phyloP scores from a whole-genome alignment of 1,140 invertebrate genomes.

The Meloidogyne hapla region DNA sequence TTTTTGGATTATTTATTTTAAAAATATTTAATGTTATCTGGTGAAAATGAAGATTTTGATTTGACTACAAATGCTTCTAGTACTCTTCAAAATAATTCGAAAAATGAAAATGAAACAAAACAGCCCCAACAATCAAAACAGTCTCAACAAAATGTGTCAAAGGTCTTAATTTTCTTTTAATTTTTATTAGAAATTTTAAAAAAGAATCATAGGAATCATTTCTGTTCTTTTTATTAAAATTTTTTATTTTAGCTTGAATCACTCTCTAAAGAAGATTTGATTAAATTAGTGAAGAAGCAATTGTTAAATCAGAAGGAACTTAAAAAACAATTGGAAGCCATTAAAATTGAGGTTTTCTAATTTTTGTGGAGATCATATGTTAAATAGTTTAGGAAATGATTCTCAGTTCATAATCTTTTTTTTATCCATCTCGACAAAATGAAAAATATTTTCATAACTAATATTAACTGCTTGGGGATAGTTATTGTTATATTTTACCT shows the following conservation, averaged over 20 bases:
- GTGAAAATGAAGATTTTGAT: neutral
- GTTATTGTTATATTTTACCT: neutral
- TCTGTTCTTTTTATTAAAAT: neutral
- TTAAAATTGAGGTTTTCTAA: neutral
- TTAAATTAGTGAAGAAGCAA: conserved; percentile 46
- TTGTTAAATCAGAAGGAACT: conserved; percentile 23
- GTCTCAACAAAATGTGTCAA: neutral
- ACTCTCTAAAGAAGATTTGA: conserved; percentile 37
- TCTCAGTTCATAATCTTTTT: neutral
- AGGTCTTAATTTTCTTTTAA: neutral
- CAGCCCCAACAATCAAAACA: neutral
- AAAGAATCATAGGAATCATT: too few relatives aligned
- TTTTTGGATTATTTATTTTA: too few relatives aligned
- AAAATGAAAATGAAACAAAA: neutral
- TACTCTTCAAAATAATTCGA: neutral
- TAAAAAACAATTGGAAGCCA: conserved; percentile 17
- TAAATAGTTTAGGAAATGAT: too few relatives aligned
- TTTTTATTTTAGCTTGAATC: conserved; percentile 35
- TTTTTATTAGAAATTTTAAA: too few relatives aligned
- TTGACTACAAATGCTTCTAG: neutral
- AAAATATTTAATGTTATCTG: neutral
- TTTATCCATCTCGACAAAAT: too few relatives aligned
- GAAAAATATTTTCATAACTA: too few relatives aligned
- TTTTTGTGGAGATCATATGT: neutral
- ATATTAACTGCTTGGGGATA: too few relatives aligned